phyloP scores from a whole-genome alignment of 2,797 vertebrate genomes.

The Acipenser oxyrinchus region DNA sequence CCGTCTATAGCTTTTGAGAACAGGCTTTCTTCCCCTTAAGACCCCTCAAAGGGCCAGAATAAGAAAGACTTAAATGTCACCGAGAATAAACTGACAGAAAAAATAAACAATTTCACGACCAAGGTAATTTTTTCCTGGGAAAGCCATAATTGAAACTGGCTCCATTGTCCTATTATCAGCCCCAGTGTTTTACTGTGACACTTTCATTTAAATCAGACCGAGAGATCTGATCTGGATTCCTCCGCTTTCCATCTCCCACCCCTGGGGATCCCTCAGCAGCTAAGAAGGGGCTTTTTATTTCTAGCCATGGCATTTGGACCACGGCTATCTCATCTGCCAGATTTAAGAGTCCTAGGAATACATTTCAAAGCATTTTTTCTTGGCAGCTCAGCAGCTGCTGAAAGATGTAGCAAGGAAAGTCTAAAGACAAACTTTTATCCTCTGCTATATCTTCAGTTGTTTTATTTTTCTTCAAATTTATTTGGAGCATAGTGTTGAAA shows the following conservation, averaged over 20 bases:
- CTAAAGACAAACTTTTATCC: not conserved
- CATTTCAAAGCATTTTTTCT: not conserved
- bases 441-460: not conserved
- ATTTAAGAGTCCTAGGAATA: slow-evolving; percentile 1
- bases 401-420: not conserved
- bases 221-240: slow-evolving; percentile 27
- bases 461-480: slow-evolving; percentile 4
- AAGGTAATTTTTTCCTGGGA: slow-evolving; percentile 36
- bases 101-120: slow-evolving; percentile 35
- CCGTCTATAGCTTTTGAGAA: slow-evolving; percentile 29
- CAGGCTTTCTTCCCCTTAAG: not conserved
- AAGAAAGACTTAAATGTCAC: slow-evolving; percentile 41
- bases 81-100: slow-evolving; percentile 34
- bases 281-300: slow-evolving; percentile 8
- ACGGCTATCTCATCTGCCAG: slow-evolving; percentile 5
- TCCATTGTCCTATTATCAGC: slow-evolving; percentile 39
- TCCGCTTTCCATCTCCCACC: slow-evolving; percentile 26
- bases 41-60: slow-evolving; percentile 7
- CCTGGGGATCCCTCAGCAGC: slow-evolving; percentile 10
- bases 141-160: slow-evolving; percentile 38
- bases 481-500: not conserved
- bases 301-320: not conserved
- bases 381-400: not conserved
- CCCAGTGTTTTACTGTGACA: slow-evolving; percentile 36
- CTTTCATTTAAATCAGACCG: slow-evolving; percentile 32